Evolutionary conservation across 2,888 invertebrate genomes (phyloP).

Genomic region (Melitaea athalia): DNA sequence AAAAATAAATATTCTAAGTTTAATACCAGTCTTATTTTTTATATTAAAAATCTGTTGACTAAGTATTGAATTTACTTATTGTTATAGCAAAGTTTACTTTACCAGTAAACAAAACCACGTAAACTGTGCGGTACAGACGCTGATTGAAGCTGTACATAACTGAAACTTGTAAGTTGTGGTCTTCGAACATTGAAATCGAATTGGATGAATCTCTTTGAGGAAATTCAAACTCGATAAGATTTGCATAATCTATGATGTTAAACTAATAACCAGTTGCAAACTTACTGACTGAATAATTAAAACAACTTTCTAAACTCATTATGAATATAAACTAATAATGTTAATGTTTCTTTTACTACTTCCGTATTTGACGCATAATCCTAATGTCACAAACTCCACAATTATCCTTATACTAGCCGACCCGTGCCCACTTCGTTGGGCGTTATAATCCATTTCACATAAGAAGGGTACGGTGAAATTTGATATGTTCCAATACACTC

Average conservation of each 20-base stretch:
- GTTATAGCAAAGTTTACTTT: no score
- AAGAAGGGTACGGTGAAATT: no score
- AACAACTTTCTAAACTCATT: neutral
- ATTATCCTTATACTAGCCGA: no score
- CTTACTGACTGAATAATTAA: neutral
- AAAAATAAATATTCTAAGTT: no score
- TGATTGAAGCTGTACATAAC: neutral
- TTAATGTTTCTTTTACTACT: neutral
- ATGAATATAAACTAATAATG: neutral
- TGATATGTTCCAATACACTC: no score
- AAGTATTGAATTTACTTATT: no score
- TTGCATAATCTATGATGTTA: conserved; percentile 13
- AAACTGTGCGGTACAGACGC: neutral
- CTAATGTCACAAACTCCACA: no score
- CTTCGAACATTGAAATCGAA: conserved; percentile 29
- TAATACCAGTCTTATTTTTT: no score
- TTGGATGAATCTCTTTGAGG: conserved; percentile 36
- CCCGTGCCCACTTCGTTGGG: no score
- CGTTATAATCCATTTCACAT: no score
- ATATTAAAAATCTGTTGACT: neutral
- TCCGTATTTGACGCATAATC: neutral
- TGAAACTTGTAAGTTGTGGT: neutral
- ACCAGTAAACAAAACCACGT: neutral
- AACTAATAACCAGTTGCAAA: conserved; percentile 18
- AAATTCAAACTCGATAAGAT: conserved; percentile 19